A percentile compares a stretch with the other conserved stretches of the same genome.
phyloP scores from a whole-genome alignment of 2,113 vertebrate genomes.

The Pedionomus torquatus region DNA sequence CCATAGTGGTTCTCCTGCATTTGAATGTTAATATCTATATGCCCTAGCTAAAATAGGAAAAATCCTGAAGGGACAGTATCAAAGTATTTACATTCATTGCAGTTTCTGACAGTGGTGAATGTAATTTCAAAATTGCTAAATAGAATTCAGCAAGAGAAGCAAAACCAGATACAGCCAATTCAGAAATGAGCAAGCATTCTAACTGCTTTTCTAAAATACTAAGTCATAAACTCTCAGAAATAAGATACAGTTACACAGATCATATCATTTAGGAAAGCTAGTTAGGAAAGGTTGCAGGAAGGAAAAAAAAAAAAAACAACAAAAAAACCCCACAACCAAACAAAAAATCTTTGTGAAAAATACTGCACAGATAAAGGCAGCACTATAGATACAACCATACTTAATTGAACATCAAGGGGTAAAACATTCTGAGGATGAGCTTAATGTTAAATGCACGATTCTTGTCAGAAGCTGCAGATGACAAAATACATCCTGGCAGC shows the following conservation, averaged over 20 bases:
- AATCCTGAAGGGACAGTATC: not conserved
- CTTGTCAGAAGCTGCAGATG: not conserved
- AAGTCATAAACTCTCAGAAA: not conserved
- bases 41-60: not conserved
- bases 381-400: not conserved
- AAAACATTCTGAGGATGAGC: not conserved
- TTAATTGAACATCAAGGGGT: not conserved
- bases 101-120: no score
- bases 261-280: not conserved
- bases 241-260: slow-evolving; percentile 1
- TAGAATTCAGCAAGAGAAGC: not conserved
- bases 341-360: not conserved
- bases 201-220: not conserved
- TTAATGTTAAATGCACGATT: not conserved
- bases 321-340: no score
- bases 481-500: not conserved
- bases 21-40: not conserved
- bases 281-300: not conserved
- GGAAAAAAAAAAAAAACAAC: no score
- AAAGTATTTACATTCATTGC: not conserved
- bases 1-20: not conserved
- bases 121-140: not conserved
- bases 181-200: not conserved
- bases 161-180: not conserved
- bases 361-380: not conserved